These are phyloP conservation scores for Rhynchophorus ferrugineus DNA, from an alignment of 1,140 invertebrate genomes.

Conservation along the genomic window DNA sequence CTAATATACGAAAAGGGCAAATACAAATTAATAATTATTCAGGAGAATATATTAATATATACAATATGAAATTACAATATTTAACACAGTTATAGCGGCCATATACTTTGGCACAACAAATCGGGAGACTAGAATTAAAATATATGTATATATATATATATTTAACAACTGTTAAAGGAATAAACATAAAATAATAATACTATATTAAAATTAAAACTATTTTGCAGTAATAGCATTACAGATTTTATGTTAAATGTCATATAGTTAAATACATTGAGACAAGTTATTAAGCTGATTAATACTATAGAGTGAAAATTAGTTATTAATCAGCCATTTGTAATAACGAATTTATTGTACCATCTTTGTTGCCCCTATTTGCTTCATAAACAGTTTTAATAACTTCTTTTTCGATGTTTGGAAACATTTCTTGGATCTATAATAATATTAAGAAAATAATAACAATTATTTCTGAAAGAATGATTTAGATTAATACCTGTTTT, in stretches of 20 bases:
- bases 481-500: conserved; percentile 54
- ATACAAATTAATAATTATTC: no score
- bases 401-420: conserved; percentile 87
- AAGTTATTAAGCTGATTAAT: not conserved
- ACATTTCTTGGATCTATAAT: conserved; percentile 87
- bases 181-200: not conserved
- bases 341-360: conserved; percentile 82
- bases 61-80: no score
- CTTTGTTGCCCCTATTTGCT: conserved; percentile 83
- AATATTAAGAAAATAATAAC: not conserved
- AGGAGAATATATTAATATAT: no score
- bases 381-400: conserved; percentile 87
- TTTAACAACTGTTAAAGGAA: not conserved
- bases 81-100: no score
- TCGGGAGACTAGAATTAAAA: not conserved
- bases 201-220: not conserved
- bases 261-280: not conserved
- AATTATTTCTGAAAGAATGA: not conserved
- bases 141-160: not conserved
- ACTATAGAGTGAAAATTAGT: not conserved
- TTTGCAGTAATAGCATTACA: not conserved
- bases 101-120: not conserved
- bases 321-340: conserved; percentile 73
- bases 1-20: no score
- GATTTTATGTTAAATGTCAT: no score